Base-by-base conservation (phyloP, 2,113 vertebrate genomes). In the Taurulus bubalis region DNA sequence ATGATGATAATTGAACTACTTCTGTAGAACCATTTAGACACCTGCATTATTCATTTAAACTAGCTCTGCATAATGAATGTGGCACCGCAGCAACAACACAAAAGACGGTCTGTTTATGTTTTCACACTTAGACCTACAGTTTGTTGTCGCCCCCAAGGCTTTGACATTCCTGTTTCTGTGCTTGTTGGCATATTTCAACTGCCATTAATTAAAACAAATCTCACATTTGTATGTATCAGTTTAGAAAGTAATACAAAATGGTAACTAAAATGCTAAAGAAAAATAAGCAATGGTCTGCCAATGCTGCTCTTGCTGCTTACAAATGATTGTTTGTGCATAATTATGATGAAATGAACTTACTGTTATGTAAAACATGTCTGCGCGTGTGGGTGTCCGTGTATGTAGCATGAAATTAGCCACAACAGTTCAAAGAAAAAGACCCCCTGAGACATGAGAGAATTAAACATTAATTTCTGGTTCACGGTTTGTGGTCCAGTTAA, bases 11-110 rank as follows among this genome's bases (percentile, higher is more conserved):
- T 87, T 90, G 82, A 89, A 91, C 82, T 78, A 90, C 86, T 85
- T 90, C 83, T 90, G 90, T 90, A 72, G 79, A 90, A 84, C 72
- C 69, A 87, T 91, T 90, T 87, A 87, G 86, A 89, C 66, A 72
- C 77, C 82, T 93, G 86, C 92, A 91, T 92, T 91, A 92, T 93
- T 92, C 86, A 92, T 91, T 79, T 76, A 78, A 87, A 86, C 59
- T 82, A 78, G 76, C 70, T 78, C 79, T 88, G 87, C 75, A 91
- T 93, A 91, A 93, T 90, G 75, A 90, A 90, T 91, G 79, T 78
- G 81, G 80, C 65, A 82, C 67, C 71, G 36, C 65, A 85, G 82
- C 82, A 75, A 79, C 70, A 82, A 80, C 79, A 85, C 82, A 84
- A 85, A 77, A 80, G 76, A 45, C 40, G 20, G 72, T 79, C 51